Evolutionary conservation across 2,797 vertebrate species (phyloP).

Genomic region (Echiichthys vipera): DNA sequence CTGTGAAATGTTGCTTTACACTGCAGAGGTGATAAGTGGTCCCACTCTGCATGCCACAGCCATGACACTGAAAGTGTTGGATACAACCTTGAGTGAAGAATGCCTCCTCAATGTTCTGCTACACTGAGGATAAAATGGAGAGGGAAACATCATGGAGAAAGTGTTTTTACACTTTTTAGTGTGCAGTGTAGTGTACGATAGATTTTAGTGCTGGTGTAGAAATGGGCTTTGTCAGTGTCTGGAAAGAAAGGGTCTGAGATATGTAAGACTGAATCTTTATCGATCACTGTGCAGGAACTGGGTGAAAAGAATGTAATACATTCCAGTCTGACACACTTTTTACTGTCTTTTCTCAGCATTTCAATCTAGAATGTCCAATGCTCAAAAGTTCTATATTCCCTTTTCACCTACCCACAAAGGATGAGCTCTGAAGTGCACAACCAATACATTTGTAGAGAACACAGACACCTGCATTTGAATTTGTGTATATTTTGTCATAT

Average conservation of each 20-base stretch:
- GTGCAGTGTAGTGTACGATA: neutral
- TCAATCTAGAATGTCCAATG: neutral
- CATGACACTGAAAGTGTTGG: slow-evolving; percentile 35
- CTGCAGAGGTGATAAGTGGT: slow-evolving; percentile 34
- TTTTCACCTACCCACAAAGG: neutral
- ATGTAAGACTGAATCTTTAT: neutral
- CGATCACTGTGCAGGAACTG: neutral
- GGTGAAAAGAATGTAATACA: neutral
- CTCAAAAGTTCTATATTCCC: neutral
- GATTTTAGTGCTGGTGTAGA: neutral
- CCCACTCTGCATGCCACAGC: slow-evolving; percentile 16
- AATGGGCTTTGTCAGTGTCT: neutral
- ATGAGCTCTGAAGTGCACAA: no score
- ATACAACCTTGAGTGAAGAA: slow-evolving; percentile 52
- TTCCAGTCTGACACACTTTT: neutral
- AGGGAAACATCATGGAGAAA: neutral
- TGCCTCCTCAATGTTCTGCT: slow-evolving; percentile 27
- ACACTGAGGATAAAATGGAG: neutral
- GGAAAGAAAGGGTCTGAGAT: neutral
- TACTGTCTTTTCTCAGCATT: neutral
- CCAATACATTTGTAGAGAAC: no score
- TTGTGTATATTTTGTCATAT: no score
- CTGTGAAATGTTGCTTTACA: slow-evolving; percentile 28
- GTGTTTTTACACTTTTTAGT: slow-evolving; percentile 1
- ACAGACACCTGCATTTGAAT: no score